These are phyloP conservation scores for Andinoacara biseriatus DNA, from an alignment of 2,113 vertebrate species.

Conservation along the genomic window DNA sequence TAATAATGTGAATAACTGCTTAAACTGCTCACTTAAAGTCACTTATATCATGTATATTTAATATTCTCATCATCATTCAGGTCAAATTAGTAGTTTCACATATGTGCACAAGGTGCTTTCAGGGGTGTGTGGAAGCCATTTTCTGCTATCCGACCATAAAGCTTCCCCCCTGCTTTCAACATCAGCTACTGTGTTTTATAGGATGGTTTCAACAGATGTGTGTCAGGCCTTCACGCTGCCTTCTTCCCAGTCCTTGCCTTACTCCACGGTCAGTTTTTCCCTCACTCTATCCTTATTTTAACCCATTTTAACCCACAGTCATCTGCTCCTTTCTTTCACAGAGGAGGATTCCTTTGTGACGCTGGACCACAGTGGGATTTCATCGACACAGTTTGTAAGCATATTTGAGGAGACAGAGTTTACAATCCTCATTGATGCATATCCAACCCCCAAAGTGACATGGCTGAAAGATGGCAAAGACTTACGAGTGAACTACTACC, in stretches of 20 bases:
- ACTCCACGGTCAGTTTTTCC: neutral
- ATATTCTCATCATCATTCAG: slow-evolving; percentile 20
- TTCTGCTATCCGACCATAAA: slow-evolving; percentile 43
- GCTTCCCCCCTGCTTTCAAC: slow-evolving; percentile 68
- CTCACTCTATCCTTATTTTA: neutral
- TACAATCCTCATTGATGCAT: slow-evolving; percentile 86
- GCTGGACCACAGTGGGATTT: slow-evolving; percentile 88
- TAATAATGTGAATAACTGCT: neutral
- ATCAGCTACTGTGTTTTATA: slow-evolving; percentile 67
- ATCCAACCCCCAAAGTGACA: slow-evolving; percentile 86
- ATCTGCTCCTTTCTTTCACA: slow-evolving; percentile 28
- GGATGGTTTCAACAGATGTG: slow-evolving; percentile 73
- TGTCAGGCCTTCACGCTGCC: slow-evolving; percentile 38
- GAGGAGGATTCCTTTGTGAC: slow-evolving; percentile 86
- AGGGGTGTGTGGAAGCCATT: slow-evolving; percentile 50
- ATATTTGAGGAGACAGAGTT: slow-evolving; percentile 90
- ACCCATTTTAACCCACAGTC: neutral
- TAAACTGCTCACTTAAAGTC: neutral
- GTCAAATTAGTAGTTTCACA: slow-evolving; percentile 13
- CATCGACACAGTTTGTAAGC: slow-evolving; percentile 81
- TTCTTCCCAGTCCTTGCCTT: neutral
- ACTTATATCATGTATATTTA: slow-evolving; percentile 8
- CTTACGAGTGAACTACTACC: slow-evolving; percentile 83
- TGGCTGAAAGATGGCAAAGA: slow-evolving; percentile 89
- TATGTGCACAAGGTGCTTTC: slow-evolving; percentile 8